These are phyloP conservation scores for Myiozetetes cayanensis DNA, from an alignment of 2,113 vertebrate genomes.

Conservation along the genomic window DNA sequence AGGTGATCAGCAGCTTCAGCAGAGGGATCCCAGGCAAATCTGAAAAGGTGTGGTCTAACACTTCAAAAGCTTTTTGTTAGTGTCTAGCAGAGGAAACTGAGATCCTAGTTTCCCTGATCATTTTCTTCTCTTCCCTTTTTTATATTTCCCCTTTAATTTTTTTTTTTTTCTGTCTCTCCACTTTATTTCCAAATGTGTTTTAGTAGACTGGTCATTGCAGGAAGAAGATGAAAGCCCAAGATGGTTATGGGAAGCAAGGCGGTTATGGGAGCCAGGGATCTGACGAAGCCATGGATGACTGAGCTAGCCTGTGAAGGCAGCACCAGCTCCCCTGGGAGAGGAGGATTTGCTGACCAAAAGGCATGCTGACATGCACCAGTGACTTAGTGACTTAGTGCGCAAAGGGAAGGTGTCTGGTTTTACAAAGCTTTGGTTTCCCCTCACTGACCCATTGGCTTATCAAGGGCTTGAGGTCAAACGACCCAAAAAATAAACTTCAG, in stretches of 20 bases:
- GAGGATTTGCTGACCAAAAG: not conserved
- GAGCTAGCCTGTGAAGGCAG: not conserved
- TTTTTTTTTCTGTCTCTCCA: not conserved
- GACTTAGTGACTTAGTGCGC: not conserved
- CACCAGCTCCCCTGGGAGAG: not conserved
- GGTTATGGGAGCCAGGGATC: not conserved
- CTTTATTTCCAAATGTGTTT: not conserved
- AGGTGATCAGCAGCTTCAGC: conserved; percentile 26
- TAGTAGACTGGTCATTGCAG: not conserved
- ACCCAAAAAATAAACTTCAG: not conserved
- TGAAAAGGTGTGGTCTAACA: conserved; percentile 28
- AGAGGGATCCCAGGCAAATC: not conserved
- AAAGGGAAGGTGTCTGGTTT: not conserved
- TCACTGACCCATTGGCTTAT: not conserved
- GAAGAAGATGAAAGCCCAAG: not conserved
- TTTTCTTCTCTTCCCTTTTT: not conserved
- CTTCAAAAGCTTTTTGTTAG: conserved; percentile 6
- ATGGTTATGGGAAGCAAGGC: not conserved
- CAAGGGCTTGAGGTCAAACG: not conserved
- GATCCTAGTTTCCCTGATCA: not conserved
- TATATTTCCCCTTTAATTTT: not conserved
- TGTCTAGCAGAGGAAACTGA: not conserved
- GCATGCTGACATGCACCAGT: not conserved
- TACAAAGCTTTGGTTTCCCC: not conserved
- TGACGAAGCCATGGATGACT: not conserved